phyloP scores from a whole-genome alignment of 2,113 vertebrate species.

The Rousettus leschenaultii region DNA sequence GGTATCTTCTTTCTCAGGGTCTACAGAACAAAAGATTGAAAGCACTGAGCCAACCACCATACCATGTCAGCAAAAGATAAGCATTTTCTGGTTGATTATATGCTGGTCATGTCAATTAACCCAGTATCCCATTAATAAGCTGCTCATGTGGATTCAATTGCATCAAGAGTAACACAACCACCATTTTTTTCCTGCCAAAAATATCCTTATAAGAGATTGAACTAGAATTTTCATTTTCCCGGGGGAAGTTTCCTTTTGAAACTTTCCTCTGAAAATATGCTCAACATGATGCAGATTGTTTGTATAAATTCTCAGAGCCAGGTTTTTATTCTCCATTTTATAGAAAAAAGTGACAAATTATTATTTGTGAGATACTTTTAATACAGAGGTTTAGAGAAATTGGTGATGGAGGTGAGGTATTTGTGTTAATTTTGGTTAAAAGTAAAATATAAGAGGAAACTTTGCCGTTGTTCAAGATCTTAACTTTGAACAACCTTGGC shows the following conservation, averaged over 20 bases:
- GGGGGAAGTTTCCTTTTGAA: not conserved
- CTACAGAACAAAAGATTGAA: constrained; percentile 39
- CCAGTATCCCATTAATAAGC: constrained; percentile 25
- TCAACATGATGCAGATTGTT: not conserved
- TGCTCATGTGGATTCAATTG: not conserved
- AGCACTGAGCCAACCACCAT: constrained; percentile 31
- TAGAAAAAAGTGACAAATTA: not conserved
- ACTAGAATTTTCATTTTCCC: constrained; percentile 2
- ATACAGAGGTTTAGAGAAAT: not conserved
- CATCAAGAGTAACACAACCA: not conserved
- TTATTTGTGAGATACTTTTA: not conserved
- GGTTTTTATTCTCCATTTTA: not conserved
- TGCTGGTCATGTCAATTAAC: constrained; percentile 48
- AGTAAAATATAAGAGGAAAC: not conserved
- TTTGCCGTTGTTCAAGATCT: not conserved
- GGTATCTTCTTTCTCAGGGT: no score
- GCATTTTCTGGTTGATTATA: not conserved
- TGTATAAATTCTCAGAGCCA: not conserved
- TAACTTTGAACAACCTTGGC: not conserved
- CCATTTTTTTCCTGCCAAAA: not conserved
- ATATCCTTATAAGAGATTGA: not conserved
- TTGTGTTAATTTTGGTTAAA: not conserved
- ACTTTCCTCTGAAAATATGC: not conserved
- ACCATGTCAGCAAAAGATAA: constrained; percentile 34
- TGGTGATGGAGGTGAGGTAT: not conserved